Percentiles rank a stretch among this genome's conserved stretches.
These are phyloP conservation scores for Luperina nickerlii DNA, from an alignment of 2,888 invertebrate species.

Conservation along the genomic window DNA sequence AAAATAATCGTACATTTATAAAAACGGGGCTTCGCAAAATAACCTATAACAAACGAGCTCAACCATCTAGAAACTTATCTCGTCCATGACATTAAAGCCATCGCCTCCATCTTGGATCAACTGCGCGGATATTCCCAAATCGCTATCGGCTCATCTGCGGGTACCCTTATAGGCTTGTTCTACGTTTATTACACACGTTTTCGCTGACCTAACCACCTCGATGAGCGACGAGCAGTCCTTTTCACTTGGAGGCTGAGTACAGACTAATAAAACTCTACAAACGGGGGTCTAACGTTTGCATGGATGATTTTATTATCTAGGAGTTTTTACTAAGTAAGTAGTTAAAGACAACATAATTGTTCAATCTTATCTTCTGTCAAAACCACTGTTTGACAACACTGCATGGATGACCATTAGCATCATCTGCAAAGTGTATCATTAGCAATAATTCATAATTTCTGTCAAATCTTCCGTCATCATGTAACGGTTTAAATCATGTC, in stretches of 20 bases:
- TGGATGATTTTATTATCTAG: conserved; percentile 11
- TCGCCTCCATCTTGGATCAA: conserved; percentile 41
- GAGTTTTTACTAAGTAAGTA: not conserved
- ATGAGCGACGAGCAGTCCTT: conserved; percentile 66
- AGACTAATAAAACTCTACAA: conserved; percentile 57
- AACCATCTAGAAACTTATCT: conserved; percentile 35
- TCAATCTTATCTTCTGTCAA: not conserved
- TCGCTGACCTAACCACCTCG: conserved; percentile 72
- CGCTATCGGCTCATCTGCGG: conserved; percentile 55
- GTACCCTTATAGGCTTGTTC: conserved; percentile 65
- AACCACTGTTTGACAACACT: not conserved
- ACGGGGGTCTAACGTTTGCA: conserved; percentile 8
- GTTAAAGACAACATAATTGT: not conserved
- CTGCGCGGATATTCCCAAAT: conserved; percentile 44
- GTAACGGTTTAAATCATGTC: not conserved
- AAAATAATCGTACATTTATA: not conserved
- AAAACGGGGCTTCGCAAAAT: not conserved
- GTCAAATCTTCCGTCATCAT: not conserved
- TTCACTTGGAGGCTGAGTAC: conserved; percentile 47
- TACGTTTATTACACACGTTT: conserved; percentile 72
- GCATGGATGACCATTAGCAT: not conserved
- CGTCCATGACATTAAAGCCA: conserved; percentile 31
- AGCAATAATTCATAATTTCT: not conserved
- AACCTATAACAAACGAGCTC: conserved; percentile 14
- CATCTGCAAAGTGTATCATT: too few relatives aligned